Conservation (phyloP, 2,113 vertebrate genomes). For the Prietella phreatophila region DNA sequence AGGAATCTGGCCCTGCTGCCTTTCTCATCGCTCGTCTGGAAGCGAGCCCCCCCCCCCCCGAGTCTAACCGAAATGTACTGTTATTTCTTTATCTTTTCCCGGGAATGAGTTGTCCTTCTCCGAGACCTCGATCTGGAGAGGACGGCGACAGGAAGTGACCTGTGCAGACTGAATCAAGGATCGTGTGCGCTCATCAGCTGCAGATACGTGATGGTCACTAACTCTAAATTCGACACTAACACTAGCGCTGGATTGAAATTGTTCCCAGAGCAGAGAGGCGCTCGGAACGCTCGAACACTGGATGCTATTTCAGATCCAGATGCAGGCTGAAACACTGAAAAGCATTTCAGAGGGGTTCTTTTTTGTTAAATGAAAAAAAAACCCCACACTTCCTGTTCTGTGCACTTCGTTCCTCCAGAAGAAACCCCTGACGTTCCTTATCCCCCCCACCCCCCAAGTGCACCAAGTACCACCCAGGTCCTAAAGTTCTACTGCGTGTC, state of each 20-base stretch:
- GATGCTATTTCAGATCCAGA: not conserved
- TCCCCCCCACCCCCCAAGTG: not conserved
- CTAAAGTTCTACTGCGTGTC: not conserved
- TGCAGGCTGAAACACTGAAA: not conserved
- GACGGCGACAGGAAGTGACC: conserved; percentile 68
- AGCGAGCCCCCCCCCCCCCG: too few relatives aligned
- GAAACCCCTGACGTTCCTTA: not conserved
- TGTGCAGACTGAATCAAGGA: conserved; percentile 71
- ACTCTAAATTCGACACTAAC: not conserved
- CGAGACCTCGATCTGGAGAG: conserved; percentile 50
- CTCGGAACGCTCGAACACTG: not conserved
- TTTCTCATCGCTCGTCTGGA: conserved; percentile 1
- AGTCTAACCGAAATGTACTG: not conserved
- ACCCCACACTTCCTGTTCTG: not conserved
- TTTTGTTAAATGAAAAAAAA: not conserved
- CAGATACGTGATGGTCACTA: not conserved
- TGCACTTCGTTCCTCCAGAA: not conserved
- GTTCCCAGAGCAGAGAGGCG: not conserved
- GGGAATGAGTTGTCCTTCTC: not conserved
- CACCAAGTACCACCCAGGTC: not conserved
- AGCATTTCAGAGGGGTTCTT: not conserved
- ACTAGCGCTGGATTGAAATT: not conserved
- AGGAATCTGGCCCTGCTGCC: conserved; percentile 15
- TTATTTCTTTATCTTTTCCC: not conserved
- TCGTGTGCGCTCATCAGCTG: conserved; percentile 61